These are phyloP conservation scores for Lathronympha strigana DNA, from an alignment of 2,888 invertebrate species.

Conservation along the genomic window DNA sequence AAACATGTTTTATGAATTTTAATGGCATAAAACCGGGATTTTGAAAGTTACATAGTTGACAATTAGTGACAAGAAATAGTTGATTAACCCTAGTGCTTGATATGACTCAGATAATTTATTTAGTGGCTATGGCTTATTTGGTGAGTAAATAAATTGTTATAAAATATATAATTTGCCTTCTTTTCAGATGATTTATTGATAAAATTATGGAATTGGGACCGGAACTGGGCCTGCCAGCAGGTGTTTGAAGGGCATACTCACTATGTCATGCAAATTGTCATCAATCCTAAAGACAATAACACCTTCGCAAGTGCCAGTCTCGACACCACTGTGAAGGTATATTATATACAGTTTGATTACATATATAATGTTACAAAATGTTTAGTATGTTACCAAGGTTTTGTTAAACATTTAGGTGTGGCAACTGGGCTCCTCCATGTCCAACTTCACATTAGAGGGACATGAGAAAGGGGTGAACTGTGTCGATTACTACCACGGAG, in stretches of 20 bases:
- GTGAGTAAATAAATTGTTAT: too few relatives aligned
- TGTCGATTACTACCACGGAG: slow-evolving; percentile 99
- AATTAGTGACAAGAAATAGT: too few relatives aligned
- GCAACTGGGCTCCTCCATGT: slow-evolving; percentile 98
- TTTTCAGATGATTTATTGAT: slow-evolving; percentile 97
- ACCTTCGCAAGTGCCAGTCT: slow-evolving; percentile 99
- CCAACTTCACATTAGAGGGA: slow-evolving; percentile 98
- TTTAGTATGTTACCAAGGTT: not conserved
- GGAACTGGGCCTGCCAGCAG: slow-evolving; percentile 98
- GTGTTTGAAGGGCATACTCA: slow-evolving; percentile 99
- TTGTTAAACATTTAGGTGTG: slow-evolving; percentile 86
- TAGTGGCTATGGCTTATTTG: too few relatives aligned
- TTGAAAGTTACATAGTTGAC: too few relatives aligned
- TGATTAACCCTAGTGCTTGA: too few relatives aligned
- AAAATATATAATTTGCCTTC: slow-evolving; percentile 1
- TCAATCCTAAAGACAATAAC: slow-evolving; percentile 99
- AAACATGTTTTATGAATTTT: too few relatives aligned
- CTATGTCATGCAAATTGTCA: slow-evolving; percentile 99
- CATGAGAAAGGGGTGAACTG: slow-evolving; percentile 99
- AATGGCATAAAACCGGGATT: too few relatives aligned
- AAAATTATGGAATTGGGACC: slow-evolving; percentile 99
- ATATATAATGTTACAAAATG: not conserved
- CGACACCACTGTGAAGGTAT: slow-evolving; percentile 96
- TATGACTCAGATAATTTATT: too few relatives aligned
- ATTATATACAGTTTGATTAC: slow-evolving; percentile 1